These are phyloP conservation scores for Spilogale gracilis DNA, from an alignment of 2,113 vertebrate genomes.

Conservation along the genomic window DNA sequence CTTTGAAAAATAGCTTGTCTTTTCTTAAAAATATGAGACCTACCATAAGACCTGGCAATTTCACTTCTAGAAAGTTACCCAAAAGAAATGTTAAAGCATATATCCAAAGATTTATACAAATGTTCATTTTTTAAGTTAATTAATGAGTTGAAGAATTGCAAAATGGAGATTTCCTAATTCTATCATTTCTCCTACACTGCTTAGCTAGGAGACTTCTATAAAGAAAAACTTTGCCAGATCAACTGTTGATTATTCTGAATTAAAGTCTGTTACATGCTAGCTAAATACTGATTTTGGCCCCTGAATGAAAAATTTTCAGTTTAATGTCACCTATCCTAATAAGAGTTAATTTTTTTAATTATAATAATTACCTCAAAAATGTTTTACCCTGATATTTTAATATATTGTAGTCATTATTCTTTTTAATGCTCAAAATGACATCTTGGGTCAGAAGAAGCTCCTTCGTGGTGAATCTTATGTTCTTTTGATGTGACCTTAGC, in stretches of 20 bases:
- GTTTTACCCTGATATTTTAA: background rate
- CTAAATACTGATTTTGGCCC: background rate
- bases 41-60: background rate
- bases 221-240: background rate
- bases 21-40: background rate
- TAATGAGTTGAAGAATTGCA: background rate
- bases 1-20: background rate
- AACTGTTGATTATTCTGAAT: background rate
- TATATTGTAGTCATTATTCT: background rate
- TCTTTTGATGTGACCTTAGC: background rate
- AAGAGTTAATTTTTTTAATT: background rate
- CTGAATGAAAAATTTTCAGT: background rate
- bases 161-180: background rate
- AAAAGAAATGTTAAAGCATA: background rate
- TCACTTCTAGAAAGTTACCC: background rate
- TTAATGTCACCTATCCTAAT: background rate
- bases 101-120: background rate
- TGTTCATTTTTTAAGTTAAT: background rate
- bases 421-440: background rate
- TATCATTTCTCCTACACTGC: background rate
- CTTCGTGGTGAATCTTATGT: background rate
- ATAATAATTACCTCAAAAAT: background rate
- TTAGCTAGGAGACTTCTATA: background rate
- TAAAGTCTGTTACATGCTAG: background rate
- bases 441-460: background rate